Evolutionary conservation across 2,797 vertebrate genomes (phyloP).

Genomic region (Halcyon chelicuti): DNA sequence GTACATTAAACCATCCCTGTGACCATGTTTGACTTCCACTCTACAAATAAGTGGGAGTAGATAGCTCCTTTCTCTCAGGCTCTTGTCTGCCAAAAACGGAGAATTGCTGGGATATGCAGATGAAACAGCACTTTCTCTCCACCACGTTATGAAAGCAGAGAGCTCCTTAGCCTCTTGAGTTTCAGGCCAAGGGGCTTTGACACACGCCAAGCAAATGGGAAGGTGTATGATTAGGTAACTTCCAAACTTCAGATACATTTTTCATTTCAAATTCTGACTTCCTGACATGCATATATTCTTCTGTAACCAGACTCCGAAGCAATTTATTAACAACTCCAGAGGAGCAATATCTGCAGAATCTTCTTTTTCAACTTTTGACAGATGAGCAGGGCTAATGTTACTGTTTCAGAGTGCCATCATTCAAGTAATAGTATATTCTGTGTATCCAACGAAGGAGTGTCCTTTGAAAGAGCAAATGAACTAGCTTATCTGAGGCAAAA

Average conservation of each 20-base stretch:
- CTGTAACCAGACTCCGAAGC: background rate
- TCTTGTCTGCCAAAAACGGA: background rate
- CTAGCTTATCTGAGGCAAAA: background rate
- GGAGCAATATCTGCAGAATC: constrained; percentile 25
- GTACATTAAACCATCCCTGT: background rate
- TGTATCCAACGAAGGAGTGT: background rate
- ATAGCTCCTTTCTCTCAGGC: background rate
- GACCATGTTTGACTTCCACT: background rate
- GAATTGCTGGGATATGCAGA: background rate
- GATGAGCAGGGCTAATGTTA: background rate
- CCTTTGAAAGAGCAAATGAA: constrained; percentile 36
- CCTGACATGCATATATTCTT: constrained; percentile 12
- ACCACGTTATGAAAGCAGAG: background rate
- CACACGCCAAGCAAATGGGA: background rate
- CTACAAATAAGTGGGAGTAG: background rate
- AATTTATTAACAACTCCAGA: constrained; percentile 42
- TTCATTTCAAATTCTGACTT: constrained; percentile 40
- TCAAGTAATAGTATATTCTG: background rate
- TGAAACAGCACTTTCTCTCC: background rate
- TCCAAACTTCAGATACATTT: constrained; percentile 17
- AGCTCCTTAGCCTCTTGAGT: background rate
- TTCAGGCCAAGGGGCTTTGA: background rate
- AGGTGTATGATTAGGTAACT: constrained; percentile 6
- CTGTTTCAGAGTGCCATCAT: background rate
- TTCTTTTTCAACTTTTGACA: constrained; percentile 36